Percentiles rank a stretch among this genome's conserved stretches.
Evolutionary conservation across 2,113 vertebrate genomes (phyloP).

Genomic region (Poicephalus meyeri): DNA sequence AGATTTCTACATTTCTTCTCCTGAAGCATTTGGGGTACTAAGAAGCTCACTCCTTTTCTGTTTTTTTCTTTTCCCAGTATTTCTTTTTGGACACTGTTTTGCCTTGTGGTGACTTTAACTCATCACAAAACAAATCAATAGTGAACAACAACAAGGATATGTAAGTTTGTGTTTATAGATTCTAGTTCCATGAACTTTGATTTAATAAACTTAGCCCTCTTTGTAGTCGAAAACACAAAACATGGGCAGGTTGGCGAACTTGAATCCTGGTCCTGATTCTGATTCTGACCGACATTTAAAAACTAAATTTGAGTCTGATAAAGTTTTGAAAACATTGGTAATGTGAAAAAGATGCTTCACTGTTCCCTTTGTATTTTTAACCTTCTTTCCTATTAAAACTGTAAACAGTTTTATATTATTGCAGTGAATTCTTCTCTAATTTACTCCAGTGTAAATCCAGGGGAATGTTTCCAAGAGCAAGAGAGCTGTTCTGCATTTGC

Average conservation of each 20-base stretch:
- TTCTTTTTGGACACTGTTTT: constrained; percentile 26
- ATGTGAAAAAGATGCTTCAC: constrained; percentile 54
- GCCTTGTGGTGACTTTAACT: constrained; percentile 20
- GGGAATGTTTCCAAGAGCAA: neutral
- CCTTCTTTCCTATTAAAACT: constrained; percentile 37
- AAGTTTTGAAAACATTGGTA: constrained; percentile 44
- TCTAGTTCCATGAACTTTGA: constrained; percentile 39
- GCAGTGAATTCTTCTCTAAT: constrained; percentile 43
- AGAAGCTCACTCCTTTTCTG: neutral
- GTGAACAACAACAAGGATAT: neutral
- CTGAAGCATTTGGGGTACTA: neutral
- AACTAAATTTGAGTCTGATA: constrained; percentile 35
- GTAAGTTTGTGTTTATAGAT: constrained; percentile 25
- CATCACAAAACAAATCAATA: neutral
- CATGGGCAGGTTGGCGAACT: neutral
- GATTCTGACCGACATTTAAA: constrained; percentile 34
- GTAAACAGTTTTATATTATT: constrained; percentile 56
- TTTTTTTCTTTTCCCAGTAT: neutral
- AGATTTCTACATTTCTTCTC: constrained; percentile 23
- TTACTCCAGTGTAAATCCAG: constrained; percentile 51
- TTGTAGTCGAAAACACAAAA: constrained; percentile 10
- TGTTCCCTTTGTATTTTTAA: constrained; percentile 40
- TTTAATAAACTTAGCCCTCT: neutral
- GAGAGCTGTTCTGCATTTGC: neutral
- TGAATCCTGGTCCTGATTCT: constrained; percentile 51